Evolutionary conservation across 1,140 invertebrate genomes (phyloP), one percentile per base, ranked within the genome.

Genomic region (Mercenaria mercenaria): DNA sequence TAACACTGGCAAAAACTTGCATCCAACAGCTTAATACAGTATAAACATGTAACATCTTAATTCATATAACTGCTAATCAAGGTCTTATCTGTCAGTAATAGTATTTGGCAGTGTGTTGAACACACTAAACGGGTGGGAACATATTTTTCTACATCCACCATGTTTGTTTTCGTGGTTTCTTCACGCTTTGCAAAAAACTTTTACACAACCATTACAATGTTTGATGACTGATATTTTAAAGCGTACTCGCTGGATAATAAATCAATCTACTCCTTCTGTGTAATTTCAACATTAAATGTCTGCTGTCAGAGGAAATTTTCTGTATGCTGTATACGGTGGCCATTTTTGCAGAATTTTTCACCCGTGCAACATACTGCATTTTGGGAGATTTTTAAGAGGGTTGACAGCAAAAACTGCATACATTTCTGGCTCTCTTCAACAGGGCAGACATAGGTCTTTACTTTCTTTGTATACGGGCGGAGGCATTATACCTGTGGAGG

Each of bases 401-500:
- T 26, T 56, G 76, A 79, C 76, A 79, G 47, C 47, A 56, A 52
- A 79, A 34, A 52, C 47, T 79, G 76, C 76, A 79, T 11, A 50
- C 13, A 41, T 59, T 32, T 56, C 29, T 43, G 23, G 56, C 26
- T 47, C 39, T 67, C 32, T 64, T 77, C 26, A 32, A 87, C 15
- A 81, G 86, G 34, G 10, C 1, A 80, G 13, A 72, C 18, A 67
- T 52, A 61, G 76, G 50, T 50, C 41, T 72, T 34, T 72, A 10
- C 11, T 50, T 88, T 80, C 29, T 50, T 52, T 18, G 13, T 67
- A 37, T 11, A 26, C 2, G 20, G 37, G n/a, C 47, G 43, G 41
- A 61, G 37, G 34, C 52, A 52, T 61, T 89, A 77, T 89, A 96
- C 96, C 96, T 96, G 96, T 95, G 96, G 96, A 96, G 96, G 96